A percentile compares a stretch with the other conserved stretches of the same genome.
These are phyloP conservation scores for Drosophila peninsularis DNA, from an alignment of 2,888 invertebrate genomes.

Conservation along the genomic window DNA sequence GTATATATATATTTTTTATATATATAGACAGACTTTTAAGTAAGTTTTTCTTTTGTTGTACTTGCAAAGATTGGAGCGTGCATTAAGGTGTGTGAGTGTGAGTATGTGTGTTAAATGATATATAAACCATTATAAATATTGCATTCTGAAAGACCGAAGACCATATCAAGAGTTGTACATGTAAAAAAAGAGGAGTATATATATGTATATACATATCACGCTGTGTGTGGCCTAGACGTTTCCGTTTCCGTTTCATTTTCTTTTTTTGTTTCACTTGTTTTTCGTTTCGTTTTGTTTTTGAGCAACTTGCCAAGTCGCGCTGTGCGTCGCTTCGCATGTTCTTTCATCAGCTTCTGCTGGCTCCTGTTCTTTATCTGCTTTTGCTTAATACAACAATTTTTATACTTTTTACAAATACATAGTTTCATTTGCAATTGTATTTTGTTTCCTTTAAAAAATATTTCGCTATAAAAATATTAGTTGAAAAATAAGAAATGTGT, in stretches of 20 bases:
- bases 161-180: slow-evolving; percentile 41
- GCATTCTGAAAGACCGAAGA: slow-evolving; percentile 38
- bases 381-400: slow-evolving; percentile 54
- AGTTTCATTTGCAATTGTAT: slow-evolving; percentile 33
- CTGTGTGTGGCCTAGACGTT: slow-evolving; percentile 65
- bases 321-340: slow-evolving; percentile 70
- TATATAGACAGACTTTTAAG: slow-evolving; percentile 66
- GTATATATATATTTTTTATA: slow-evolving; percentile 24
- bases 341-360: slow-evolving; percentile 6
- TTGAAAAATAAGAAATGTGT: slow-evolving; percentile 76
- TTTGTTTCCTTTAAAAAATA: slow-evolving; percentile 64
- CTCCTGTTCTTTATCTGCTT: neutral
- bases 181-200: slow-evolving; percentile 34
- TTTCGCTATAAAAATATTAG: slow-evolving; percentile 75
- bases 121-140: slow-evolving; percentile 37
- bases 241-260: slow-evolving; percentile 33
- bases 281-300: slow-evolving; percentile 39
- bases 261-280: slow-evolving; percentile 37
- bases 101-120: slow-evolving; percentile 23
- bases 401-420: slow-evolving; percentile 54
- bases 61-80: slow-evolving; percentile 72
- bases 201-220: slow-evolving; percentile 71
- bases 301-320: slow-evolving; percentile 73
- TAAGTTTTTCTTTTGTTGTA: slow-evolving; percentile 59
- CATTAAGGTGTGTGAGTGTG: slow-evolving; percentile 30